Evolutionary conservation across 2,888 invertebrate genomes (phyloP).

Genomic region (Philereme transversata): DNA sequence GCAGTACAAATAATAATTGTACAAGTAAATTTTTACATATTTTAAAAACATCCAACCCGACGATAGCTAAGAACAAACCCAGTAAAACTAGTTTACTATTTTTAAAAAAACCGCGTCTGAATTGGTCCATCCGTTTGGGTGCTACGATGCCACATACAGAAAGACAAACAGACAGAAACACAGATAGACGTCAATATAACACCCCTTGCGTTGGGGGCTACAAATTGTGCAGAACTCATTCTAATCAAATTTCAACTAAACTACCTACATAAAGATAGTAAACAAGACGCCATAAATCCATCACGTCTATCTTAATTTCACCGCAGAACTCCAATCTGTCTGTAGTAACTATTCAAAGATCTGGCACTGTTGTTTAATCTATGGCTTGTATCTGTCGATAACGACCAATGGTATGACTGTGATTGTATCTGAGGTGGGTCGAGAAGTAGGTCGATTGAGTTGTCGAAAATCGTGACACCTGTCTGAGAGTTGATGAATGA

Average conservation of each 20-base stretch:
- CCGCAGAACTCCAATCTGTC: conserved; percentile 10
- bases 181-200: no score
- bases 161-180: no score
- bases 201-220: background rate
- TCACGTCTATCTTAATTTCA: conserved; percentile 25
- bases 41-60: no score
- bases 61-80: no score
- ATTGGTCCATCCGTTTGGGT: no score
- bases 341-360: background rate
- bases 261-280: background rate
- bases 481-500: conserved; percentile 20
- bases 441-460: conserved; percentile 31
- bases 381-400: background rate
- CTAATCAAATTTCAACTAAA: background rate
- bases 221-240: background rate
- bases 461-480: conserved; percentile 18
- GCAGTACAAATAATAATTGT: no score
- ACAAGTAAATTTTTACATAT: no score
- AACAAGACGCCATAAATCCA: conserved; percentile 20
- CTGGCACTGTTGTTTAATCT: background rate
- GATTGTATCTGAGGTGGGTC: conserved; percentile 1
- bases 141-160: no score
- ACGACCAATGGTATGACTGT: conserved; percentile 2
- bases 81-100: no score
- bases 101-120: no score